phyloP scores from a whole-genome alignment of 2,888 invertebrate species.

The Nemoura dubitans region DNA sequence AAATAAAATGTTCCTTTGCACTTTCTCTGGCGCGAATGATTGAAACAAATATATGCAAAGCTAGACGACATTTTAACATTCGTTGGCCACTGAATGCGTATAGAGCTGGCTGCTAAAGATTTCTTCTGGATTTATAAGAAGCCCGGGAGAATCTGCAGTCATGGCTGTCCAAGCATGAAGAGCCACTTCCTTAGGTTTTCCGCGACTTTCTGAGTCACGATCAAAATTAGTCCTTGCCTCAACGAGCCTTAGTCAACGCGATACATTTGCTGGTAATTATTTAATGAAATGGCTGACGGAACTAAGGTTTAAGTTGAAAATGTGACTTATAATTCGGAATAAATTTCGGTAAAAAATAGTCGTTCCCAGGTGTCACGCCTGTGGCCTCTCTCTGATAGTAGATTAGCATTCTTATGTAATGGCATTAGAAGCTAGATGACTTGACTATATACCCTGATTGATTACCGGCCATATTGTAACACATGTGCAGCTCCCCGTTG shows the following conservation, averaged over 20 bases:
- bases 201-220: not conserved
- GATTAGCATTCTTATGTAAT: not conserved
- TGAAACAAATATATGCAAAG: not conserved
- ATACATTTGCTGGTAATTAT: not conserved
- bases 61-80: not conserved
- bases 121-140: not conserved
- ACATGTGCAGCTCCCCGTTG: not conserved
- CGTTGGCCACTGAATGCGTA: not conserved
- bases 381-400: not conserved
- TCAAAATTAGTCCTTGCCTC: not conserved
- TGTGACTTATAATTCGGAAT: not conserved
- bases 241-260: not conserved
- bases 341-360: not conserved
- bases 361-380: not conserved
- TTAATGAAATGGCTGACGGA: not conserved
- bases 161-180: slow-evolving; percentile 7
- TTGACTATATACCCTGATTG: not conserved
- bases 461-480: not conserved
- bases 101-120: not conserved
- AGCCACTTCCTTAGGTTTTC: not conserved
- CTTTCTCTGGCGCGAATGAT: not conserved
- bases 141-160: not conserved
- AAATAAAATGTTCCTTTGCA: not conserved
- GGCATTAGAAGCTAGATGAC: not conserved
- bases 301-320: not conserved